phyloP scores from a whole-genome alignment of 2,113 vertebrate genomes.

The Eclectus roratus region DNA sequence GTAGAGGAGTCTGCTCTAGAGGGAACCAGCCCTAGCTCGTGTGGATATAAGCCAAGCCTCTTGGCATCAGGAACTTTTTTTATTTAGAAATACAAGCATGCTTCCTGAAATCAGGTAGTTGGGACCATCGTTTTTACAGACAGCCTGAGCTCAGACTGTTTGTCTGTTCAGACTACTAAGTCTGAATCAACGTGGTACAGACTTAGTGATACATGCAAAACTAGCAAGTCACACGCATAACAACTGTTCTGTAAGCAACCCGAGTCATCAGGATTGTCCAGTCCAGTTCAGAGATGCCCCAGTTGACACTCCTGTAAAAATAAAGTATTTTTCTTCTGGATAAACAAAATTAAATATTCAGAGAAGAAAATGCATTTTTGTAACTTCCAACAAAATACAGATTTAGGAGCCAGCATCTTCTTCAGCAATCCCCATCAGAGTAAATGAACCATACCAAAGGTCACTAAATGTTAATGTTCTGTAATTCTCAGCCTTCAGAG shows the following conservation, averaged over 20 bases:
- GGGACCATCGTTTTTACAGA: not conserved
- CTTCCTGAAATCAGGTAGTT: not conserved
- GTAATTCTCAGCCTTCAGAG: not conserved
- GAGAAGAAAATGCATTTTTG: not conserved
- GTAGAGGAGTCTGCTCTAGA: not conserved
- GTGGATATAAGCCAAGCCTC: not conserved
- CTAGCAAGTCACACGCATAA: fast-evolving
- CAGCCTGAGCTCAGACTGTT: not conserved
- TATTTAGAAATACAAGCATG: not conserved
- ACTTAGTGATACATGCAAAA: fast-evolving
- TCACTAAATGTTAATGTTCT: not conserved
- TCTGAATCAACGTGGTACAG: not conserved
- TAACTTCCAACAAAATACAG: not conserved
- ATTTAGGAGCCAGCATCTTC: not conserved
- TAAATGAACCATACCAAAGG: not conserved
- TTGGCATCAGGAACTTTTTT: not conserved
- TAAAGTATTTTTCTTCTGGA: not conserved
- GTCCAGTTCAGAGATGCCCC: not conserved
- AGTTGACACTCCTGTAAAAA: not conserved
- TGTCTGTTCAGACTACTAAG: not conserved
- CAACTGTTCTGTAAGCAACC: not conserved
- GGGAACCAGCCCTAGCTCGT: not conserved
- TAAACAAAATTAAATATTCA: not conserved
- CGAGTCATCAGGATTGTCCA: not conserved
- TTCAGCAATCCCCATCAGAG: not conserved